A percentile compares a stretch with the other conserved stretches of the same genome.
Evolutionary conservation across 1,140 invertebrate species (phyloP).

Genomic region (Hypsibius dujardini): DNA sequence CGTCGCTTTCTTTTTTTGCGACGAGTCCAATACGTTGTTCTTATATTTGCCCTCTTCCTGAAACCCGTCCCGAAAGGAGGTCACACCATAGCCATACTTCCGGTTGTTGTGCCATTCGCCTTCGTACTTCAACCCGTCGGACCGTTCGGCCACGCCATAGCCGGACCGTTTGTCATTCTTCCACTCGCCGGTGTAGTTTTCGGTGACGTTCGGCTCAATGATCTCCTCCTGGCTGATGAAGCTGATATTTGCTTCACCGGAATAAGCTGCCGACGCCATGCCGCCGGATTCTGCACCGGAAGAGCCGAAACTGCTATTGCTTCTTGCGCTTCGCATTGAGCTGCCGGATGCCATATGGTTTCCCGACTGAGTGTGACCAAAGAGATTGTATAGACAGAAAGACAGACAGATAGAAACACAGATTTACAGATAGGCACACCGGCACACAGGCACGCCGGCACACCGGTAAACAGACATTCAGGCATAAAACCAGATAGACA

Average conservation of each 20-base stretch:
- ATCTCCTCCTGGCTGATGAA: slow-evolving; percentile 89
- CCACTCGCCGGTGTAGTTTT: slow-evolving; percentile 99
- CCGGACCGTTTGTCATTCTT: slow-evolving; percentile 98
- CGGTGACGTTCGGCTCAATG: slow-evolving; percentile 83
- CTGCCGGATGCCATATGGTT: background rate
- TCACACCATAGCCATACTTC: slow-evolving; percentile 99
- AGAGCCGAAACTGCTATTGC: slow-evolving; percentile 25
- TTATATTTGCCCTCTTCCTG: slow-evolving; percentile 98
- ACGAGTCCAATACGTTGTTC: slow-evolving; percentile 92
- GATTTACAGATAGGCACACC: no score
- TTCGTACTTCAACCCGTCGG: slow-evolving; percentile 86
- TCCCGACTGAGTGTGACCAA: background rate
- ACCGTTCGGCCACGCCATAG: slow-evolving; percentile 82
- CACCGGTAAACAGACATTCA: no score
- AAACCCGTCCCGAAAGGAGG: slow-evolving; percentile 81
- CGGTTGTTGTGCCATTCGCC: slow-evolving; percentile 99
- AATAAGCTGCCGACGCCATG: slow-evolving; percentile 27
- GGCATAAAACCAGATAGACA: no score
- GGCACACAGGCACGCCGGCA: no score
- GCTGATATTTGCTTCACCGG: slow-evolving; percentile 54
- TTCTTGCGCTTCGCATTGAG: background rate
- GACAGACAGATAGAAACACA: no score
- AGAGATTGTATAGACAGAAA: no score
- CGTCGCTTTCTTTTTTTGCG: slow-evolving; percentile 87
- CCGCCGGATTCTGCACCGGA: slow-evolving; percentile 14